Evolutionary conservation across 2,113 vertebrate species (phyloP), one percentile per base, ranked within the genome.

Genomic region (Polypterus bichir): DNA sequence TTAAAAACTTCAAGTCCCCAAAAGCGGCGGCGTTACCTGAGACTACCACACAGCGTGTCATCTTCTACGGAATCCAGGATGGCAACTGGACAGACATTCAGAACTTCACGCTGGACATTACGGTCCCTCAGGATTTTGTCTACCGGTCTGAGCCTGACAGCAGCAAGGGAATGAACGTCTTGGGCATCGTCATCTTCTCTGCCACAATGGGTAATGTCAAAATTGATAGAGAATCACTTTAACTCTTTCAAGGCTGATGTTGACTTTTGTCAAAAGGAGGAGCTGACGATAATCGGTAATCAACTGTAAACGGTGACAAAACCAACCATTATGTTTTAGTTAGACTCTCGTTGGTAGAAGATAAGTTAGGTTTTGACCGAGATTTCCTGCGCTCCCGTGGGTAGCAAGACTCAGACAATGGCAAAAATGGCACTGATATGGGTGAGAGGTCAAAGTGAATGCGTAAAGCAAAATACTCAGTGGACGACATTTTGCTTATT

Each of bases 161-260:
- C 55, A 99, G 91, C 0, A 94, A 97, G 0, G 96, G 96, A 81
- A 99, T 97, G 92, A 98, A 99, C 0, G 96, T 99, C 10, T 81
- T 99, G n/a, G 96, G 95, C 44, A 97, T 98, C 2, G 94, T 98
- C 63, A 97, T 98, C 71, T 98, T 98, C 77, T 98, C 95, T 1
- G 91, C 93, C 53, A 97, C 92, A 0, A 98, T 98, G 94, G 96
- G 96, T 96, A 74, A n/a, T 27, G 27, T 49, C 9, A 5, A 11
- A 47, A 10, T 53, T n/a, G 46, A 7, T 4, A 3, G 9, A 54
- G 27, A 27, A 27, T 27, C 27, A 27, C 27, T 27, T n/a, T n/a
- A n/a, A n/a, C n/a, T n/a, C n/a, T n/a, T n/a, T n/a, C n/a, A n/a
- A n/a, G n/a, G n/a, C n/a, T n/a, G n/a, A n/a, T n/a, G n/a, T n/a